Percentiles rank a stretch among this genome's conserved stretches.
These are phyloP conservation scores for Hydrophis major DNA, from an alignment of 2,797 vertebrate genomes.

Conservation along the genomic window DNA sequence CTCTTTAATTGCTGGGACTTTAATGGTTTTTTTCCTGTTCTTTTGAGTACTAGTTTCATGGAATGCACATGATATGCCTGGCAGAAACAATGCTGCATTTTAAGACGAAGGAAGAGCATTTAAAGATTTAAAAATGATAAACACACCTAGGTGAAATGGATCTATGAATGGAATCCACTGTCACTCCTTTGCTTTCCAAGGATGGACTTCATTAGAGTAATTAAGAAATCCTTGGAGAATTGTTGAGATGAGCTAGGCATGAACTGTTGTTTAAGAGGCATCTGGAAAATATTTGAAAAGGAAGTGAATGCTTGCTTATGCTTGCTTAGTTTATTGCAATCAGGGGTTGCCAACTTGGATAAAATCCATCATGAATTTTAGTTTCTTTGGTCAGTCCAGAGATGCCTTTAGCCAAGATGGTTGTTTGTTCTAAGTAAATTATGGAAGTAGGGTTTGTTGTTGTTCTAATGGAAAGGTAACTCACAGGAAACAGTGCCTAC, in stretches of 20 bases:
- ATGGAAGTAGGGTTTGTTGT: not conserved
- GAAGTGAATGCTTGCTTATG: not conserved
- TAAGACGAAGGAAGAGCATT: not conserved
- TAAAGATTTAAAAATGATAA: not conserved
- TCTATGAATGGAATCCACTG: not conserved
- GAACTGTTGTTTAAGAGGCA: not conserved
- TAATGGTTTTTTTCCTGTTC: not conserved
- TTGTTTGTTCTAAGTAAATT: not conserved
- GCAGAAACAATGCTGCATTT: not conserved
- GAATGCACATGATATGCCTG: not conserved
- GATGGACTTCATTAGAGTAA: not conserved
- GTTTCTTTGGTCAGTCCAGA: not conserved
- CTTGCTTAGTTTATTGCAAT: not conserved
- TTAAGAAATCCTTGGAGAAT: not conserved
- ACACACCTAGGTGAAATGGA: not conserved
- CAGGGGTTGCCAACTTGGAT: not conserved
- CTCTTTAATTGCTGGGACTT: not conserved
- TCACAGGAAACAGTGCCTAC: not conserved
- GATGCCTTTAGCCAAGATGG: not conserved
- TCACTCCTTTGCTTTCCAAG: not conserved
- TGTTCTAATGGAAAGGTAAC: not conserved
- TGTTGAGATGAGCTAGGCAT: not conserved
- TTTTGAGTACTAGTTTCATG: not conserved
- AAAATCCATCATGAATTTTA: not conserved
- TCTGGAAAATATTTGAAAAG: not conserved